Base-by-base conservation (phyloP, 2,797 vertebrate genomes). In the Urosaurus nigricauda region DNA sequence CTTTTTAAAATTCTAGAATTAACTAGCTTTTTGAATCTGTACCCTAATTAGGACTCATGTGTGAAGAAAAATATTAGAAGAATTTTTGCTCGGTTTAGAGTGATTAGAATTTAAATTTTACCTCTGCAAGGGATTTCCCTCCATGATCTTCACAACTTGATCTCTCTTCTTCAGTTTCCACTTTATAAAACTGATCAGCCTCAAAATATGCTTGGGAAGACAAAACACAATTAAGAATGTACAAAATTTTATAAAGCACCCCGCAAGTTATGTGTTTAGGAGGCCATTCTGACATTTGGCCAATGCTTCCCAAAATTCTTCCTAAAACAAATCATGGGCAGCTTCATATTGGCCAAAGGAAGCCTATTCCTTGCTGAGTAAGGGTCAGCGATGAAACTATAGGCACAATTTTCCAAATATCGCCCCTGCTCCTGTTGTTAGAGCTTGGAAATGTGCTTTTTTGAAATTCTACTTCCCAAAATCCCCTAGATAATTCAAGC, bases 321-420 rank as follows among this genome's bases (percentile, higher is more conserved):
- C 71, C 65, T 83, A 21, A 0, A 0, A 32, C 40, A 83, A 47
- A 51, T 13, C 90, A 47, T 60, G 51, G 73, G 65, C 47, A 89
- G 77, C 77, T 82, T 79, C 56, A 77, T 84, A 82, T 51, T 87
- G 32, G 8, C 32, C 29, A 63, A 14, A 47, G 51, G 63, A 6
- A 73, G 1, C 40, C 43, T 11, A 37, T 92, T 95, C 94, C 89
- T 90, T 91, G 88, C 90, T 92, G 90, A 81, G 79, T 37, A 88
- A 95, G 91, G 83, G 63, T 92, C 86, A 93, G 94, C 83, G 85
- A 91, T 93, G 93, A 95, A 94, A 95, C 89, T 85, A 92, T 58
- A 82, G 0, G 68, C 91, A 86, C 80, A 71, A 93, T 91, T 92
- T 0, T n/a, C 89, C 87, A 73, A 94, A 75, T 43, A 74, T 70